Conservation (phyloP, 1,140 invertebrate genomes). For the Heliconius hermathena region DNA sequence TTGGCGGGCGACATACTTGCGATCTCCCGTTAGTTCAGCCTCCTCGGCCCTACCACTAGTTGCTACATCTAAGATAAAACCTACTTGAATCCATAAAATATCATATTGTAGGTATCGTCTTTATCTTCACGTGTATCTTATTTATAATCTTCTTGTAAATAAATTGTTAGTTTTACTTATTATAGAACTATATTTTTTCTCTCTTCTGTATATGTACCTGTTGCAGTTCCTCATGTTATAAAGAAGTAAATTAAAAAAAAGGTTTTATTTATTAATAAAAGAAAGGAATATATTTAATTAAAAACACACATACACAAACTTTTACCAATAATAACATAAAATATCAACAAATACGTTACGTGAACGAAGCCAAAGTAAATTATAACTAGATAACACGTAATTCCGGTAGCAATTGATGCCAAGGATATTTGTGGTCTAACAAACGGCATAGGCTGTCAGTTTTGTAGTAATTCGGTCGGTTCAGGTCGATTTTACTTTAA, state of each 20-base stretch:
- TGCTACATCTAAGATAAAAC: conserved; percentile 11
- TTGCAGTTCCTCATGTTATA: too few species aligned
- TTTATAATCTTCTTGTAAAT: too few species aligned
- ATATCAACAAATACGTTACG: background rate
- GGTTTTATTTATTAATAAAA: too few species aligned
- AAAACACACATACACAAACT: too few species aligned
- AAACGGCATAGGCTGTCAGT: conserved; percentile 31
- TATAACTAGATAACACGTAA: conserved; percentile 24
- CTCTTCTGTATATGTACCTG: too few species aligned
- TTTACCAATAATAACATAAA: too few species aligned
- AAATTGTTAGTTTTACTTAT: background rate
- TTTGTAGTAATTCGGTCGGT: background rate
- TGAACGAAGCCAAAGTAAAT: background rate
- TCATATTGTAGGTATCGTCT: too few species aligned
- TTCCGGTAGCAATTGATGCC: conserved; percentile 45
- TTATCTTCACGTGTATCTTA: background rate
- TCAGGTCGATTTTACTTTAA: conserved; percentile 30
- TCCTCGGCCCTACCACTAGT: conserved; percentile 55
- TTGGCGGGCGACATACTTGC: conserved; percentile 61
- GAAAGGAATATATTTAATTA: too few species aligned
- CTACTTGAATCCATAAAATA: background rate
- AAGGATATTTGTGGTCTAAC: conserved; percentile 53
- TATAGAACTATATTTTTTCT: too few species aligned
- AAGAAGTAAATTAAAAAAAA: too few species aligned
- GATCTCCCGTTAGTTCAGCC: conserved; percentile 55